A percentile compares a stretch with the other conserved stretches of the same genome.
Conservation (phyloP, 1,140 invertebrate species). For the Cyphomyrmex costatus region DNA sequence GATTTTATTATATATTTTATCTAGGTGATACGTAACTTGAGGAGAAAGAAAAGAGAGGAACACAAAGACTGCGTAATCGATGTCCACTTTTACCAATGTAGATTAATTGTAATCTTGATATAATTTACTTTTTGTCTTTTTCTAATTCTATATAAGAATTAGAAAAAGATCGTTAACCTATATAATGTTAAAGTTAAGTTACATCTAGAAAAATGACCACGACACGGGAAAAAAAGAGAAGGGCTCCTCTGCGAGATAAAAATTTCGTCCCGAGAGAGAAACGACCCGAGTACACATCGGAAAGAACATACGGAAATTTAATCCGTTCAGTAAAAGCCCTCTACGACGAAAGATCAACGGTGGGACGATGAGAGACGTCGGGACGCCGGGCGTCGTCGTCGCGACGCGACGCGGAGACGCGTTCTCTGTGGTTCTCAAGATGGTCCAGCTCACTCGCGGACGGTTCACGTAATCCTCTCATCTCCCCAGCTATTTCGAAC, state of each 20-base stretch:
- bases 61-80: too few species aligned
- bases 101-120: too few species aligned
- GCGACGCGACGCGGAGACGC: conserved; percentile 18
- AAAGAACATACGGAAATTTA: conserved; percentile 19
- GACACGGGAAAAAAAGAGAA: background rate
- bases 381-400: conserved; percentile 43
- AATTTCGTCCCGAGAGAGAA: background rate
- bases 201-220: too few species aligned
- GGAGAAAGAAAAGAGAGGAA: background rate
- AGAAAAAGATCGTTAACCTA: too few species aligned
- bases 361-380: conserved; percentile 24
- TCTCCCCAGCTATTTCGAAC: conserved; percentile 35
- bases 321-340: conserved; percentile 33
- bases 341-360: conserved; percentile 28
- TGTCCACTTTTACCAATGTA: too few species aligned
- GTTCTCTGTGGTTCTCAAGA: background rate
- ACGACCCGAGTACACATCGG: background rate
- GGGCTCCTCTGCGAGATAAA: background rate
- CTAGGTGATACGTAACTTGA: too few species aligned
- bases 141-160: too few species aligned
- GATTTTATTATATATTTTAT: too few species aligned
- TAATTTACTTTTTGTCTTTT: too few species aligned
- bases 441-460: background rate
- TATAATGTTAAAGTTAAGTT: too few species aligned
- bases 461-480: conserved; percentile 39